These are phyloP conservation scores for Threskiornis aethiopicus DNA, from an alignment of 2,797 vertebrate genomes.

Conservation along the genomic window DNA sequence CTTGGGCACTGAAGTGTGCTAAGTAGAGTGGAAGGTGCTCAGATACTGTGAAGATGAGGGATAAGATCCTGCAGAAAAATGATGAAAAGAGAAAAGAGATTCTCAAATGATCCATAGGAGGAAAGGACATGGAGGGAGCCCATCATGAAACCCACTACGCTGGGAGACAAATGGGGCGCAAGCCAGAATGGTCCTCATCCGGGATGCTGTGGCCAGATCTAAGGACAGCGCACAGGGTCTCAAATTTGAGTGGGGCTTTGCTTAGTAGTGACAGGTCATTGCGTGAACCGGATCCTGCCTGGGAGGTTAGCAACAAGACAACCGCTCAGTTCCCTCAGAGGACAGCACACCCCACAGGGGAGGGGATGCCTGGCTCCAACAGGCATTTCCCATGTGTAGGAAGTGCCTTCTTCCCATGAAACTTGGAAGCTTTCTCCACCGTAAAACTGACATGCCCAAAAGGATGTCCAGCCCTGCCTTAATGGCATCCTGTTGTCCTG, in stretches of 20 bases:
- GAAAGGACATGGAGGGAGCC: background rate
- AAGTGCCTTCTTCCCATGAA: background rate
- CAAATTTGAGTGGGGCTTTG: background rate
- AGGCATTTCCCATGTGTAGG: background rate
- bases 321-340: background rate
- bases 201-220: background rate
- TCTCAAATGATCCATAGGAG: background rate
- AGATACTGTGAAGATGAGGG: background rate
- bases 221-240: background rate
- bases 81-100: background rate
- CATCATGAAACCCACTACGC: background rate
- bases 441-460: background rate
- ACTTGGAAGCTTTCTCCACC: background rate
- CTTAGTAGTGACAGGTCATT: background rate
- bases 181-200: rapidly evolving
- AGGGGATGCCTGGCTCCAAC: background rate
- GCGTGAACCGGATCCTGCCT: background rate
- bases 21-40: background rate
- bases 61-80: background rate
- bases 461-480: background rate
- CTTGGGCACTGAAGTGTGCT: background rate
- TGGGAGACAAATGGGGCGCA: background rate
- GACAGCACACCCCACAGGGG: background rate
- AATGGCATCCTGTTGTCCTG: background rate
- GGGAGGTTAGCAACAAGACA: background rate